Conservation (phyloP, 2,888 invertebrate species). For the Petrophora chlorosata region DNA sequence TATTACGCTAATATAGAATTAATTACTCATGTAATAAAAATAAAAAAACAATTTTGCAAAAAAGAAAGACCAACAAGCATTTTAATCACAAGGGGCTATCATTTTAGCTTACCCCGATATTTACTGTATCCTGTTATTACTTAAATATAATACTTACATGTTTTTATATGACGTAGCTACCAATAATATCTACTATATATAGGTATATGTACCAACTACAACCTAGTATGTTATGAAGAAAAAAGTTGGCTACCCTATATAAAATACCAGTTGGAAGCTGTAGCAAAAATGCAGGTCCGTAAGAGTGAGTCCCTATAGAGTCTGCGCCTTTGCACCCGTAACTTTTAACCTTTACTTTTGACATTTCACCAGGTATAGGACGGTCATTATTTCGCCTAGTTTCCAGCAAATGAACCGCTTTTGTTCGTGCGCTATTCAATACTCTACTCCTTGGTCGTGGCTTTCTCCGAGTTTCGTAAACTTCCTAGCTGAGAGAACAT, state of each 20-base stretch:
- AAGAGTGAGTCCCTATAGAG: slow-evolving; percentile 33
- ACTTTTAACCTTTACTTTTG: slow-evolving; percentile 78
- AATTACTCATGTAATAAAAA: no score
- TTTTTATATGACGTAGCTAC: no score
- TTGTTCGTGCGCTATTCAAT: slow-evolving; percentile 71
- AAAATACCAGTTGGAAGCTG: background rate
- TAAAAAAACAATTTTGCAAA: no score
- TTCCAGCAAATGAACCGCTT: slow-evolving; percentile 75
- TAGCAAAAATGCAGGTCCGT: slow-evolving; percentile 18
- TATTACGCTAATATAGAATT: no score
- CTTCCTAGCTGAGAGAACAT: slow-evolving; percentile 68
- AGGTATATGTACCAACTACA: no score
- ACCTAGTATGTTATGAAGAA: no score
- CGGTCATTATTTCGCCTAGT: slow-evolving; percentile 73
- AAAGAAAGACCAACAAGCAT: no score
- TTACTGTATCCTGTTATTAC: no score
- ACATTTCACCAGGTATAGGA: slow-evolving; percentile 70
- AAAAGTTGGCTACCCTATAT: background rate
- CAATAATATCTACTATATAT: no score
- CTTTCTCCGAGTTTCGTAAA: slow-evolving; percentile 73
- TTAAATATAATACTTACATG: no score
- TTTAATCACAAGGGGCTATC: no score
- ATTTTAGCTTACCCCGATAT: no score
- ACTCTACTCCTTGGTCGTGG: slow-evolving; percentile 57
- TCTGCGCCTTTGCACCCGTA: slow-evolving; percentile 56